These are phyloP conservation scores for Phenganax marumi DNA, from an alignment of 92 coral and sea anemone genomes.

Conservation along the genomic window DNA sequence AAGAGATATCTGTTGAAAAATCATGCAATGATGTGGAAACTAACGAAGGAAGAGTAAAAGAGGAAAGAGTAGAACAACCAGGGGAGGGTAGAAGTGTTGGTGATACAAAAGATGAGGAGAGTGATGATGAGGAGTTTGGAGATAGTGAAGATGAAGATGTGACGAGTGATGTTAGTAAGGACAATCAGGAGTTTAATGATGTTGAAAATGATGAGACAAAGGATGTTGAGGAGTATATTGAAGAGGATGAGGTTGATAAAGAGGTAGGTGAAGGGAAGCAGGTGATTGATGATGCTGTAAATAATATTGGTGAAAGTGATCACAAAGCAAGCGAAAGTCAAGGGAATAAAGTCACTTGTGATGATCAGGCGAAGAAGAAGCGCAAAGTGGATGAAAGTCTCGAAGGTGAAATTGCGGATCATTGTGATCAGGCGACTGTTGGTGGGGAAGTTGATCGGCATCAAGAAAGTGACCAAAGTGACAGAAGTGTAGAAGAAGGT, in stretches of 20 bases:
- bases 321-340: slow-evolving; percentile 26
- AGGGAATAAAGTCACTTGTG: slow-evolving; percentile 29
- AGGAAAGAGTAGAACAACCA: background rate
- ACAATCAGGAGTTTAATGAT: background rate
- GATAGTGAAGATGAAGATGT: background rate
- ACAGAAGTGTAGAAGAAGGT: background rate
- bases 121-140: background rate
- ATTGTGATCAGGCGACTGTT: background rate
- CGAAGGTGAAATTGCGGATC: slow-evolving; percentile 58
- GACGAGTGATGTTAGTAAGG: slow-evolving; percentile 22
- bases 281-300: background rate
- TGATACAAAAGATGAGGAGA: background rate
- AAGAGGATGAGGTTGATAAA: background rate
- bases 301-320: background rate
- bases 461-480: slow-evolving; percentile 12
- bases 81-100: background rate
- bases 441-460: slow-evolving; percentile 12
- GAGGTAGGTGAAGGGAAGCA: slow-evolving; percentile 21
- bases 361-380: slow-evolving; percentile 43
- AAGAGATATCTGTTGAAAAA: no score
- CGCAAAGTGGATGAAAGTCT: slow-evolving; percentile 40
- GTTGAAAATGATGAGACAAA: slow-evolving; percentile 7
- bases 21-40: no score
- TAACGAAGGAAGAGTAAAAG: background rate
- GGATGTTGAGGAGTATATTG: slow-evolving; percentile 22